Evolutionary conservation across 2,797 vertebrate species (phyloP), one percentile per base, ranked within the genome.

Genomic region (Notolepis coatsorum): DNA sequence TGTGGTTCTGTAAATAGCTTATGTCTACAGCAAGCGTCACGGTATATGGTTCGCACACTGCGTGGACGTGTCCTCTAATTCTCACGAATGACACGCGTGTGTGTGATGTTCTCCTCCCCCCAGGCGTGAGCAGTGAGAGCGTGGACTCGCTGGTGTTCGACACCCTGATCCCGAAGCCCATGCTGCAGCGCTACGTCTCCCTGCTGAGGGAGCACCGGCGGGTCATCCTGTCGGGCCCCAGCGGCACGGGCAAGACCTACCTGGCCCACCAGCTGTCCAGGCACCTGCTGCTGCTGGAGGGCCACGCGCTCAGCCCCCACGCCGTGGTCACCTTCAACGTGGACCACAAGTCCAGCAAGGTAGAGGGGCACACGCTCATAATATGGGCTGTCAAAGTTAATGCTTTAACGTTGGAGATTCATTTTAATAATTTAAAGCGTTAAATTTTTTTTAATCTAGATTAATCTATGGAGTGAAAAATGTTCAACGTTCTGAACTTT

Each of bases 261-360:
- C 89, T 99, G 71, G 97, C 97, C 71, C 96, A 95, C 77, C 93
- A 94, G 30, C 94, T 99, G 3, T 95, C 94, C 0, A 95, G 93
- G 68, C 93, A 95, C 60, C 84, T 98, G 85, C 94, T 96, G 23
- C 94, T 94, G 39, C 84, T 90, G 15, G 95, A 96, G 83, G 95
- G 96, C 15, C 90, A 93, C 61, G 89, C 93, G 30, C 71, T 94
- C 77, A 91, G 91, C 0, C 94, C 96, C 0, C 90, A 93, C 7
- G 74, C 94, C 31, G 91, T 99, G 0, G 94, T 96, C 71, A 98
- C 96, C 24, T 98, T 99, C 84, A 99, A 97, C 0, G 96, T 99
- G 38, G 97, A 98, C 83, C 97, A 99, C 77, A 99, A 98, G 85
- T 99, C 97, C 71, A 97, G 96, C 89, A 99, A 99, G 94, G 97